Conservation (phyloP, 2,113 vertebrate genomes). For the Alligator sinensis region DNA sequence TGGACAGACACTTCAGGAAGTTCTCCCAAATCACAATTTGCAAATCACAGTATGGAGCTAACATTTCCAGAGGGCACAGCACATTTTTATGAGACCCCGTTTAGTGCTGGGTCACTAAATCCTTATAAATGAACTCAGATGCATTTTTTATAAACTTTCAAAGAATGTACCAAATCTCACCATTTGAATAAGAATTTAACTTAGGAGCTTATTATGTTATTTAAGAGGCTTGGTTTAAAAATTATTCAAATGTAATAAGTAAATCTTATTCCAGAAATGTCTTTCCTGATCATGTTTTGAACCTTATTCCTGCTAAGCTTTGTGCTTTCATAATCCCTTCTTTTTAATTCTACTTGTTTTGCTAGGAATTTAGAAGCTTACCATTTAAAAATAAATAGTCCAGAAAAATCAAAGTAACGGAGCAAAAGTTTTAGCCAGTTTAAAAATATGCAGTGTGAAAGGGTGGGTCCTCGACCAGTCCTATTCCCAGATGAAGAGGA, state of each 20-base stretch:
- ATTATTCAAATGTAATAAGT: constrained; percentile 58
- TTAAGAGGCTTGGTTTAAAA: constrained; percentile 52
- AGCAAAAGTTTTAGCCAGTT: constrained; percentile 49
- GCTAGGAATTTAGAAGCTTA: constrained; percentile 60
- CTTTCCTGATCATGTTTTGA: constrained; percentile 66
- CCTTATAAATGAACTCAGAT: constrained; percentile 1
- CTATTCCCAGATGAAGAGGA: neutral
- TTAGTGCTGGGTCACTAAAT: constrained; percentile 38
- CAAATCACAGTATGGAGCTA: constrained; percentile 29
- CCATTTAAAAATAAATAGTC: constrained; percentile 66
- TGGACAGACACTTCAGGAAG: neutral
- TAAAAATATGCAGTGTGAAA: constrained; percentile 15
- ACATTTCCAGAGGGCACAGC: constrained; percentile 5
- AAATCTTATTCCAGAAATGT: constrained; percentile 53
- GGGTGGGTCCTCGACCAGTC: neutral
- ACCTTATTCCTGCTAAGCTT: constrained; percentile 63
- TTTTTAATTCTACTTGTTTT: constrained; percentile 72
- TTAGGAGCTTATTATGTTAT: constrained; percentile 40
- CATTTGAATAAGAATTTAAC: constrained; percentile 27
- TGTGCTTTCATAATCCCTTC: constrained; percentile 66
- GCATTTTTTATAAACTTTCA: constrained; percentile 23
- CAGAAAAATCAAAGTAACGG: constrained; percentile 24
- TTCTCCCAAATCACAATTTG: constrained; percentile 20
- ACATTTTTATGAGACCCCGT: neutral
- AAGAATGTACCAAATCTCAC: constrained; percentile 1